phyloP scores from a whole-genome alignment of 92 coral and sea anemone genomes.

The Desmophyllum pertusum region DNA sequence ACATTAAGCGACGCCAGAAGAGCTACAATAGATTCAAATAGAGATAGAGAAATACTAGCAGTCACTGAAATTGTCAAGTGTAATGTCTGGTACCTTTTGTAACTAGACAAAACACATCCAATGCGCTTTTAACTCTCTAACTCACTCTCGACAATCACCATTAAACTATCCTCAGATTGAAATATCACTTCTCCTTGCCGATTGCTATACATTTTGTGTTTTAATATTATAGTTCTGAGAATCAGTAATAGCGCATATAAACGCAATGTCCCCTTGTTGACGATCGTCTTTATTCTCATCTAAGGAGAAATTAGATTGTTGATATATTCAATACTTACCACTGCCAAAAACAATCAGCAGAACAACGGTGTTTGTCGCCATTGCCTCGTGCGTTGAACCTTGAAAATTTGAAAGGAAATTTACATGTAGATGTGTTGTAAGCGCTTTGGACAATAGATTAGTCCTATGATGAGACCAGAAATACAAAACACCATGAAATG shows the following conservation, averaged over 20 bases:
- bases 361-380: neutral
- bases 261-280: neutral
- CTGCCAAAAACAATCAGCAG: neutral
- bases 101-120: too few relatives aligned
- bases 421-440: neutral
- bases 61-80: too few relatives aligned
- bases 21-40: too few relatives aligned
- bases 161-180: too few relatives aligned
- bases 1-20: too few relatives aligned
- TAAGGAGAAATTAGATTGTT: too few relatives aligned
- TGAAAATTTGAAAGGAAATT: neutral
- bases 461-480: neutral
- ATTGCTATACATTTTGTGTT: neutral
- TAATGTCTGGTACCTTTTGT: too few relatives aligned
- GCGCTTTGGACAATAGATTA: neutral
- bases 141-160: too few relatives aligned
- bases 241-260: neutral
- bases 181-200: too few relatives aligned
- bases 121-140: too few relatives aligned
- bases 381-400: neutral
- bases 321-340: slow-evolving; percentile 25
- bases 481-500: slow-evolving; percentile 8
- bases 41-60: neutral
- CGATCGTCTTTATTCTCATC: neutral
- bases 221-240: neutral